Evolutionary conservation across 2,113 vertebrate genomes (phyloP).

Genomic region (Globicephala melas): DNA sequence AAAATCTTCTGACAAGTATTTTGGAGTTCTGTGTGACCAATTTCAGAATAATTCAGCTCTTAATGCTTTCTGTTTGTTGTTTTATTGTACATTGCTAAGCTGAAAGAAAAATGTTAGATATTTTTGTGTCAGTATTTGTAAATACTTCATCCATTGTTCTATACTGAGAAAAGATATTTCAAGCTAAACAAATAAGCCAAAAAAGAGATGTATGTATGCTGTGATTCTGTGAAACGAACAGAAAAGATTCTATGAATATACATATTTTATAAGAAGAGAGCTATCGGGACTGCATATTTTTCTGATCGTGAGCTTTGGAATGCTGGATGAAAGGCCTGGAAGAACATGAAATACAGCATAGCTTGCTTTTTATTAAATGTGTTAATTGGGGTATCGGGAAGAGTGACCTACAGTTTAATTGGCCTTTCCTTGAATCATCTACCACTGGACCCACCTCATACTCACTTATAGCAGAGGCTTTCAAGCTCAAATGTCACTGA

Average conservation of each 20-base stretch:
- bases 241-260: background rate
- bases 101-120: constrained; percentile 34
- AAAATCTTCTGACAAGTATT: constrained; percentile 42
- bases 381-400: background rate
- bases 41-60: constrained; percentile 41
- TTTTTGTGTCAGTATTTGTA: constrained; percentile 44
- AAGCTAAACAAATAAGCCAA: constrained; percentile 34
- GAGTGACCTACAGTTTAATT: background rate
- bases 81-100: background rate
- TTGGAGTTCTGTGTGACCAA: constrained; percentile 16
- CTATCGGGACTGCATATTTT: background rate
- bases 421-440: background rate
- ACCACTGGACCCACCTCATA: no score
- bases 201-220: background rate
- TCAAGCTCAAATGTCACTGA: background rate
- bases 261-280: background rate
- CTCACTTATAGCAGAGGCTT: background rate
- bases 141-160: constrained; percentile 14
- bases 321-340: background rate
- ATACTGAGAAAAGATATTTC: constrained; percentile 26
- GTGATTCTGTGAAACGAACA: background rate
- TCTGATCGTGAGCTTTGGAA: background rate
- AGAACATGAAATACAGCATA: background rate
- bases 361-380: background rate
- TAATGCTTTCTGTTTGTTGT: background rate